Evolutionary conservation across 2,888 invertebrate species (phyloP).

Genomic region (Acleris emargana): DNA sequence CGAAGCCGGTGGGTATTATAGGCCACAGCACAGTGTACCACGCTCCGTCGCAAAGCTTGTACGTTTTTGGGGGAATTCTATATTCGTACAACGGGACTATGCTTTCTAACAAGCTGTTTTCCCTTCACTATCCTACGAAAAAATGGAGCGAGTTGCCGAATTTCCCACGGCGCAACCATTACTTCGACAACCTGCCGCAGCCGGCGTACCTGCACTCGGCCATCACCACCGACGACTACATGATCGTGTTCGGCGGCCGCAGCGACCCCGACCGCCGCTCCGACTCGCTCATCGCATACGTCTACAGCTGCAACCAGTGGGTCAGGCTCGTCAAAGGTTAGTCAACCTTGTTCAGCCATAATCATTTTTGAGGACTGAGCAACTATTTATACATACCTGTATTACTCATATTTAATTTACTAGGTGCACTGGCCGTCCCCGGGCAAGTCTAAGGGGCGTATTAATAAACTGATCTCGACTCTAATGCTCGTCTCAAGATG

Average conservation of each 20-base stretch:
- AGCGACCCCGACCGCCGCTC: constrained; percentile 88
- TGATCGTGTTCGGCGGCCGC: constrained; percentile 95
- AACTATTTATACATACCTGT: too few relatives aligned
- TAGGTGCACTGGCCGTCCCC: too few relatives aligned
- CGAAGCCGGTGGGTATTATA: constrained; percentile 91
- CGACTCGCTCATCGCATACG: constrained; percentile 92
- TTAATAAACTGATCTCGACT: too few relatives aligned
- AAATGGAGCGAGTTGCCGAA: constrained; percentile 92
- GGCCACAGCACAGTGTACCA: constrained; percentile 96
- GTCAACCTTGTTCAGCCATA: constrained; percentile 38
- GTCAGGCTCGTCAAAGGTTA: constrained; percentile 86
- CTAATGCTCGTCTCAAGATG: too few relatives aligned
- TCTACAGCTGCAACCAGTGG: constrained; percentile 96
- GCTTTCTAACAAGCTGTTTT: constrained; percentile 90
- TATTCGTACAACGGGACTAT: constrained; percentile 88
- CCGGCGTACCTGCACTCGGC: constrained; percentile 94
- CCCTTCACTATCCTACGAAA: constrained; percentile 89
- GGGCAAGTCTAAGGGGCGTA: too few relatives aligned
- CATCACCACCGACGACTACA: constrained; percentile 93
- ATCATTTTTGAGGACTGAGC: not conserved
- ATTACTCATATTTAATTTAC: too few relatives aligned
- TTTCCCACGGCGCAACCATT: constrained; percentile 85
- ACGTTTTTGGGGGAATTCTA: constrained; percentile 94
- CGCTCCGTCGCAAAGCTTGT: constrained; percentile 90
- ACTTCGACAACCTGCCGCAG: constrained; percentile 85